A percentile compares a stretch with the other conserved stretches of the same genome.
These are phyloP conservation scores for Leptocoma aspasia DNA, from an alignment of 2,113 vertebrate genomes.

Conservation along the genomic window DNA sequence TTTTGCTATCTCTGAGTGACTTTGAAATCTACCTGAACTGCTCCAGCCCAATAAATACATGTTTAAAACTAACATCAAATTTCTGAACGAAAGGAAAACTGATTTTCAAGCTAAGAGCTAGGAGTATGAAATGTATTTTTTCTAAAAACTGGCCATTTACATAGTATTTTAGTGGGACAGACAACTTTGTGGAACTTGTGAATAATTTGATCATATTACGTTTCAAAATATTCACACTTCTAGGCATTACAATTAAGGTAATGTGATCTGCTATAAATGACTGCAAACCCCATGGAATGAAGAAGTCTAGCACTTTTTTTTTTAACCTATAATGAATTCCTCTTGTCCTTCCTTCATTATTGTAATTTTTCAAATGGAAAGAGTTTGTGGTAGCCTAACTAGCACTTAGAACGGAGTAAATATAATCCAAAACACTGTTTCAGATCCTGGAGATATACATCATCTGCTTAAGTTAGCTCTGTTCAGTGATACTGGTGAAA, in stretches of 20 bases:
- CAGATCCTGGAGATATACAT: background rate
- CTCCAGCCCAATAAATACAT: background rate
- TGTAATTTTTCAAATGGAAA: background rate
- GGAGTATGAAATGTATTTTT: background rate
- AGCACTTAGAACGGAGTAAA: background rate
- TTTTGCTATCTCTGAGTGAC: background rate
- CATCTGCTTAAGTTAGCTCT: background rate
- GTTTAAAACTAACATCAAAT: background rate
- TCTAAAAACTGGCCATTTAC: background rate
- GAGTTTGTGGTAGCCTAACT: background rate
- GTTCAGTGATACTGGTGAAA: background rate
- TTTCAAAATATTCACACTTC: background rate
- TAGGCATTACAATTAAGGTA: background rate
- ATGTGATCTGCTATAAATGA: background rate
- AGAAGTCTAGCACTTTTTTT: background rate
- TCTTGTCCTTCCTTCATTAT: background rate
- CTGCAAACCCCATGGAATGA: background rate
- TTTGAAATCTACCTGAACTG: background rate
- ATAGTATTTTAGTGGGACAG: background rate
- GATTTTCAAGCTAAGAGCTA: background rate
- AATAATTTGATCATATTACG: background rate
- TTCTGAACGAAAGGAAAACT: background rate
- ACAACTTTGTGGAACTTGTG: background rate
- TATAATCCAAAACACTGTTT: background rate
- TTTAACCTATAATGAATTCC: background rate